Percentiles rank a stretch among this genome's conserved stretches.
These are phyloP conservation scores for Tetranychus truncatus DNA, from an alignment of 2,888 invertebrate genomes.

Conservation along the genomic window DNA sequence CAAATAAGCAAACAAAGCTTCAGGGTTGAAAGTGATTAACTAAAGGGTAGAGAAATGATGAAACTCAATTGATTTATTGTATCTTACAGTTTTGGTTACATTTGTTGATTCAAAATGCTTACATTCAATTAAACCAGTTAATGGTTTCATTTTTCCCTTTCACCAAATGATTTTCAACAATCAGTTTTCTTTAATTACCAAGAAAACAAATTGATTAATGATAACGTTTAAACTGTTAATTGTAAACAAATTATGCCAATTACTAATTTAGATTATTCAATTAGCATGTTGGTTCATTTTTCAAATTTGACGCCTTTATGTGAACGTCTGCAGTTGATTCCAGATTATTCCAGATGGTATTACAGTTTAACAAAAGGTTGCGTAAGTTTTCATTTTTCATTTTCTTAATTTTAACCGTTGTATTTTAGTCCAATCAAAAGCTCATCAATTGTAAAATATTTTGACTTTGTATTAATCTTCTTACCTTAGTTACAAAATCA, in stretches of 20 bases:
- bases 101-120: not conserved
- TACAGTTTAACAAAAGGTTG: too few relatives aligned
- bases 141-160: not conserved
- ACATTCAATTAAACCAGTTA: not conserved
- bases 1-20: not conserved
- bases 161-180: too few relatives aligned
- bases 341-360: too few relatives aligned
- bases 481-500: slow-evolving; percentile 29
- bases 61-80: not conserved
- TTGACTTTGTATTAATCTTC: not conserved
- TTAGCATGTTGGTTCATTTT: not conserved
- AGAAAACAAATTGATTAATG: too few relatives aligned
- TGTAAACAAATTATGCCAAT: not conserved
- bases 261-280: too few relatives aligned
- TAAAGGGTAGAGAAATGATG: not conserved
- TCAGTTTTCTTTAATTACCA: too few relatives aligned
- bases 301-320: not conserved
- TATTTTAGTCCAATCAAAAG: not conserved
- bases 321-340: not conserved
- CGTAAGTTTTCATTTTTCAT: not conserved
- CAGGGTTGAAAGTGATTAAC: not conserved
- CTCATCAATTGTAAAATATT: not conserved
- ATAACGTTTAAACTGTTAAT: not conserved
- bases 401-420: not conserved
- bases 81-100: not conserved